phyloP scores from a whole-genome alignment of 2,888 invertebrate species.

The Tenthredo mesomela region DNA sequence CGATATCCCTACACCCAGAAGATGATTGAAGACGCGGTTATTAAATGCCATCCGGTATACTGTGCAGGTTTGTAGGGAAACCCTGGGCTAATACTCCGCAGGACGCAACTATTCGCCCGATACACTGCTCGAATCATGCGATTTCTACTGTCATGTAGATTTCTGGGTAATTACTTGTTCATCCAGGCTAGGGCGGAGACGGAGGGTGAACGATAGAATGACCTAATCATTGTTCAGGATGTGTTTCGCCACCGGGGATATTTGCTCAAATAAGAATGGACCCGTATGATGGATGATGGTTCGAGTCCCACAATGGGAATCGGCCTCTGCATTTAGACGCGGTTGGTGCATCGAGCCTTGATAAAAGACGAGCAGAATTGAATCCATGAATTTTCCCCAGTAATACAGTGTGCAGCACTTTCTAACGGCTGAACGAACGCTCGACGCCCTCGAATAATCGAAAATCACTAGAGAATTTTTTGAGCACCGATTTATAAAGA shows the following conservation, averaged over 20 bases:
- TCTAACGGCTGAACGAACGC: constrained; percentile 37
- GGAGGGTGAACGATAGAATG: constrained; percentile 37
- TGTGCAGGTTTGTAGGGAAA: neutral
- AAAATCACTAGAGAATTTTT: constrained; percentile 45
- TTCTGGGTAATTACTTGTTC: constrained; percentile 67
- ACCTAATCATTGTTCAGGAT: constrained; percentile 53
- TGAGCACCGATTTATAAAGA: constrained; percentile 39
- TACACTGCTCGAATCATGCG: constrained; percentile 52
- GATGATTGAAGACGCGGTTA: constrained; percentile 52
- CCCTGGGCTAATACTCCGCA: neutral
- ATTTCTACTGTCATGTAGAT: constrained; percentile 73
- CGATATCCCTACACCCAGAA: constrained; percentile 6
- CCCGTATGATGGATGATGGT: constrained; percentile 51
- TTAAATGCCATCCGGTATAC: constrained; percentile 49
- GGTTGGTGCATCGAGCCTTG: constrained; percentile 11
- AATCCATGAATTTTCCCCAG: constrained; percentile 32
- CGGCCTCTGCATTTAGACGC: constrained; percentile 38
- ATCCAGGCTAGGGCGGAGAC: constrained; percentile 52
- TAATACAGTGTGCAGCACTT: constrained; percentile 17
- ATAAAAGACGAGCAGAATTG: constrained; percentile 24
- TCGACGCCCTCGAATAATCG: constrained; percentile 41
- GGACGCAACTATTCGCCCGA: constrained; percentile 7
- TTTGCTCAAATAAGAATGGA: constrained; percentile 50
- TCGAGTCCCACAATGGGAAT: constrained; percentile 32
- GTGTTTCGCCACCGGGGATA: constrained; percentile 52